Percentiles rank a stretch among this genome's conserved stretches.
phyloP scores from a whole-genome alignment of 1,140 invertebrate genomes.

The Zelostemma sp. region DNA sequence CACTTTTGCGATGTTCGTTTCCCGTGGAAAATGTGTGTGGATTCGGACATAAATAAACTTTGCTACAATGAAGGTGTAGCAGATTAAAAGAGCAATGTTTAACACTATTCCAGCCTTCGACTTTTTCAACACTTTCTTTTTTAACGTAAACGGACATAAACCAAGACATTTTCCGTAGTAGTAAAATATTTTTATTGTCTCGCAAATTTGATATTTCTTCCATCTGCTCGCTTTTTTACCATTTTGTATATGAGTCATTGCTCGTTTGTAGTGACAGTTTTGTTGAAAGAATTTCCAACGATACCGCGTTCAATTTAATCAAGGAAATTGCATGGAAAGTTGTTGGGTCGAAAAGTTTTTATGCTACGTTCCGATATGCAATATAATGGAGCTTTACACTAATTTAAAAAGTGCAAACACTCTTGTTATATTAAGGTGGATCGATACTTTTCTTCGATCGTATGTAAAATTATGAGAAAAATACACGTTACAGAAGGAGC shows the following conservation, averaged over 20 bases:
- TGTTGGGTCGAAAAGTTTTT: not conserved
- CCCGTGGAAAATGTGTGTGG: slow-evolving; percentile 4
- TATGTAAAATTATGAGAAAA: too few relatives aligned
- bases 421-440: too few relatives aligned
- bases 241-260: slow-evolving; percentile 13
- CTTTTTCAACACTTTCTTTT: not conserved
- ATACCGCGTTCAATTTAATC: slow-evolving; percentile 23
- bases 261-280: slow-evolving; percentile 9
- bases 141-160: slow-evolving; percentile 23
- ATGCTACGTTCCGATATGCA: too few relatives aligned
- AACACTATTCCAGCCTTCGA: slow-evolving; percentile 18
- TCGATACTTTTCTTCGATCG: too few relatives aligned
- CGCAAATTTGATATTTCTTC: not conserved
- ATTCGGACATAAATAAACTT: slow-evolving; percentile 10
- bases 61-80: slow-evolving; percentile 17
- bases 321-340: slow-evolving; percentile 22
- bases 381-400: too few relatives aligned
- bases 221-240: slow-evolving; percentile 23
- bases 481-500: too few relatives aligned
- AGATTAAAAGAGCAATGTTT: slow-evolving; percentile 19
- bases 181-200: slow-evolving; percentile 18
- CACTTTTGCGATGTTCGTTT: slow-evolving; percentile 25
- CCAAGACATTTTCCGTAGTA: slow-evolving; percentile 37
- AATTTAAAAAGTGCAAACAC: too few relatives aligned
- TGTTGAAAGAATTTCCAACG: slow-evolving; percentile 25